These are phyloP conservation scores for Escarpia spicata DNA, from an alignment of 2,888 invertebrate species.

Conservation along the genomic window DNA sequence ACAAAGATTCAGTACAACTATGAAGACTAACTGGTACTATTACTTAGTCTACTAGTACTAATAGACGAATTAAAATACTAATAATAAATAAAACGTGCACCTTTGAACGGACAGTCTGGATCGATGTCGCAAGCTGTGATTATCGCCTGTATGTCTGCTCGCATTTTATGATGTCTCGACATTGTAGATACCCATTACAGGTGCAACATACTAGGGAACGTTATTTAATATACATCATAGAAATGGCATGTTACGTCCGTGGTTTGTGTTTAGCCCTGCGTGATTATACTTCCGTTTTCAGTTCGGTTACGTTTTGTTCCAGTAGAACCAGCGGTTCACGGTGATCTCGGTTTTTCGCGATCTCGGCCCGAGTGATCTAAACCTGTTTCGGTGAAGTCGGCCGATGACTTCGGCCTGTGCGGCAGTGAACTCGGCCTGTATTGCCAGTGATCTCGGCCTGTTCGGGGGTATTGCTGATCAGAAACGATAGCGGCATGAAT, in stretches of 20 bases:
- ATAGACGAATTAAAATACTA: not conserved
- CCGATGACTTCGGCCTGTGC: no score
- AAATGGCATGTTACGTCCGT: not conserved
- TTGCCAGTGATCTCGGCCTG: no score
- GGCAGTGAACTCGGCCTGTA: no score
- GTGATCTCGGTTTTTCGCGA: not conserved
- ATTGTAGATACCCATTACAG: not conserved
- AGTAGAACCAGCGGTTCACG: not conserved
- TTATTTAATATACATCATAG: not conserved
- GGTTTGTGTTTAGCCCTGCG: not conserved
- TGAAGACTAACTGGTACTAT: no score
- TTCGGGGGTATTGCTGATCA: no score
- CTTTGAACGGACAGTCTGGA: conserved; percentile 27
- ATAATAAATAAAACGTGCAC: not conserved
- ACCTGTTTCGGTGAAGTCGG: no score
- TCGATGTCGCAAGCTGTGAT: conserved; percentile 22
- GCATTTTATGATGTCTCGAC: conserved; percentile 19
- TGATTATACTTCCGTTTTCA: not conserved
- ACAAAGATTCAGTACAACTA: no score
- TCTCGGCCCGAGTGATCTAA: no score
- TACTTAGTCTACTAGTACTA: not conserved
- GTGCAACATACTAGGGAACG: not conserved
- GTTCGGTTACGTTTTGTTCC: not conserved
- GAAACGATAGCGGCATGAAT: no score
- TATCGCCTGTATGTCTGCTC: conserved; percentile 26